These are phyloP conservation scores for Scotopteryx bipunctaria DNA, from an alignment of 2,888 invertebrate species.

Conservation along the genomic window DNA sequence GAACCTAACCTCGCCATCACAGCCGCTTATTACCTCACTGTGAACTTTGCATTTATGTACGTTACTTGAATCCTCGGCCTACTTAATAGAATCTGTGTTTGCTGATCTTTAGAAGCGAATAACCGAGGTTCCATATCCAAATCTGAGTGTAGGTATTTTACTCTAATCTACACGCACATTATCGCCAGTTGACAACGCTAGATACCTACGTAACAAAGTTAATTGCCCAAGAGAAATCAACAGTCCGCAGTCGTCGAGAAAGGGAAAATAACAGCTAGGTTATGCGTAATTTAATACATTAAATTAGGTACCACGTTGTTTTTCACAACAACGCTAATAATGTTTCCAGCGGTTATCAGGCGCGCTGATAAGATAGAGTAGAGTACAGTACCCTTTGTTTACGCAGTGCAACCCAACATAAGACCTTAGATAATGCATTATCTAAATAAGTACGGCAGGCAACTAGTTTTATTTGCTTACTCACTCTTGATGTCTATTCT, in stretches of 20 bases:
- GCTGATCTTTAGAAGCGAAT: slow-evolving; percentile 11
- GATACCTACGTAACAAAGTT: slow-evolving; percentile 26
- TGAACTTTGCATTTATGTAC: slow-evolving; percentile 27
- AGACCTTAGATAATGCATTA: slow-evolving; percentile 71
- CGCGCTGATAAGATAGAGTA: slow-evolving; percentile 71
- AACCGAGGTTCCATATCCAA: slow-evolving; percentile 1
- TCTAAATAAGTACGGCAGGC: slow-evolving; percentile 57
- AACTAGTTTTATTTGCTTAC: slow-evolving; percentile 61
- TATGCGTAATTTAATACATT: slow-evolving; percentile 38
- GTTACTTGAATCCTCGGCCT: slow-evolving; percentile 23
- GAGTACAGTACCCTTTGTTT: slow-evolving; percentile 75
- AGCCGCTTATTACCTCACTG: slow-evolving; percentile 23
- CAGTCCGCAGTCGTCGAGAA: slow-evolving; percentile 33
- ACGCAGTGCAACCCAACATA: slow-evolving; percentile 65
- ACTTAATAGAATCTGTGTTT: slow-evolving; percentile 14
- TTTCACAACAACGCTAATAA: slow-evolving; percentile 62
- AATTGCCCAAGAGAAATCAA: slow-evolving; percentile 32
- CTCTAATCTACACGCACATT: slow-evolving; percentile 15
- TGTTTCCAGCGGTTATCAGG: slow-evolving; percentile 66
- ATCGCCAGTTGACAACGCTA: slow-evolving; percentile 24
- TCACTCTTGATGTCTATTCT: slow-evolving; percentile 56
- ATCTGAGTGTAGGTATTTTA: slow-evolving; percentile 2
- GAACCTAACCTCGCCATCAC: slow-evolving; percentile 26
- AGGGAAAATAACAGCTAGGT: slow-evolving; percentile 42
- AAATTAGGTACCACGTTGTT: slow-evolving; percentile 54